These are phyloP conservation scores for Amazona vittata DNA, from an alignment of 2,113 vertebrate genomes.

Conservation along the genomic window DNA sequence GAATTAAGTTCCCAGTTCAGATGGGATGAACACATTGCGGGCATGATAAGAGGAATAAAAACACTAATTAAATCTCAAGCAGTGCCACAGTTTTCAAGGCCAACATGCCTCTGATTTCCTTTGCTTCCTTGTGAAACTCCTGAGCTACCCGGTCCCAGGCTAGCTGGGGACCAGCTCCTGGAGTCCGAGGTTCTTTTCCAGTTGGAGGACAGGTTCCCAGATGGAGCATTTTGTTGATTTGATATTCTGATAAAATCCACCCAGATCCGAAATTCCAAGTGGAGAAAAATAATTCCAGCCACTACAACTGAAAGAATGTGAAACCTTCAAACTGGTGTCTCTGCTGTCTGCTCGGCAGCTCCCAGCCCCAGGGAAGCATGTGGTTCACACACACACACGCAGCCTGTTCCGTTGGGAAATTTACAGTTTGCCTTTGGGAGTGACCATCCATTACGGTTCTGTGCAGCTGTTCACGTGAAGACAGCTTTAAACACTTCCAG, in stretches of 20 bases:
- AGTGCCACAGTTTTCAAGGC: not conserved
- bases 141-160: not conserved
- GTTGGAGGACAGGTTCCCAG: not conserved
- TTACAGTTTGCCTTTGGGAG: slow-evolving; percentile 38
- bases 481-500: slow-evolving; percentile 77
- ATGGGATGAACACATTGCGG: not conserved
- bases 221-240: not conserved
- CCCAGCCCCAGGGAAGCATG: not conserved
- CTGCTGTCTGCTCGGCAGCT: not conserved
- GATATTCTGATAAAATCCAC: slow-evolving; percentile 3
- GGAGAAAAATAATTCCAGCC: not conserved
- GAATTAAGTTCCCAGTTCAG: not conserved
- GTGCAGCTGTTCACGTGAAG: slow-evolving; percentile 81
- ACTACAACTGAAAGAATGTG: not conserved
- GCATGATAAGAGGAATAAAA: not conserved
- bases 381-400: not conserved
- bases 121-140: not conserved
- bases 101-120: not conserved
- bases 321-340: not conserved
- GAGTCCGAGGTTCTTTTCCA: not conserved
- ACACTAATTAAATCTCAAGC: not conserved
- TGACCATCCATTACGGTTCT: slow-evolving; percentile 56
- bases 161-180: not conserved
- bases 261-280: not conserved
- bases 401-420: slow-evolving; percentile 25